A percentile compares a stretch with the other conserved stretches of the same genome.
Conservation (phyloP, 2,888 invertebrate species). For the Drosophila parthenogenetica region DNA sequence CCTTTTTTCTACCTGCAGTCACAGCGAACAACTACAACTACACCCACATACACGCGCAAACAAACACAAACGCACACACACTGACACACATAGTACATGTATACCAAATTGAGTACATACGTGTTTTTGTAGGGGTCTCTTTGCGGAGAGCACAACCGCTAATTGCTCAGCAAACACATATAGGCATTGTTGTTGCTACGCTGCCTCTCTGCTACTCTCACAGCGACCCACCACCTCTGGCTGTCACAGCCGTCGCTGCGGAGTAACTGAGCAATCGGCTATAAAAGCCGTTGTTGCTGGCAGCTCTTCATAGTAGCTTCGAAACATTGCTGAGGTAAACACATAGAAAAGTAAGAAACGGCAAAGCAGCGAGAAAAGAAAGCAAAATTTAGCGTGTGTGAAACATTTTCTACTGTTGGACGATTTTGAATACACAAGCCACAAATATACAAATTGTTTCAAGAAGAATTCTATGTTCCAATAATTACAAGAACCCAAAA, state of each 20-base stretch:
- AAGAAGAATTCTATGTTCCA: conserved; percentile 73
- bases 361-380: conserved; percentile 63
- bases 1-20: conserved; percentile 58
- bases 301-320: conserved; percentile 72
- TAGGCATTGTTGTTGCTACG: conserved; percentile 22
- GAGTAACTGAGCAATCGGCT: conserved; percentile 41
- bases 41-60: conserved; percentile 40
- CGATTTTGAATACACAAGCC: conserved; percentile 42
- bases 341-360: conserved; percentile 54
- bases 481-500: conserved; percentile 21
- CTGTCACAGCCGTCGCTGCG: conserved; percentile 10
- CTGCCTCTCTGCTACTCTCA: conserved; percentile 20
- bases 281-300: conserved; percentile 67
- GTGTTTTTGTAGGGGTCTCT: conserved; percentile 51
- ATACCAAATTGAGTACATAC: conserved; percentile 41
- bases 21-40: conserved; percentile 48
- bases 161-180: conserved; percentile 64
- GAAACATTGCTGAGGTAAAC: conserved; percentile 72
- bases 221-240: conserved; percentile 17
- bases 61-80: conserved; percentile 5
- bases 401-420: conserved; percentile 66
- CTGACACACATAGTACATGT: conserved; percentile 9
- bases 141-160: conserved; percentile 64
- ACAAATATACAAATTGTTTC: conserved; percentile 57
- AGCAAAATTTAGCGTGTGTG: conserved; percentile 60